Percentiles rank a stretch among this genome's conserved stretches.
phyloP scores from a whole-genome alignment of 1,140 invertebrate genomes.

The Ostrea edulis region DNA sequence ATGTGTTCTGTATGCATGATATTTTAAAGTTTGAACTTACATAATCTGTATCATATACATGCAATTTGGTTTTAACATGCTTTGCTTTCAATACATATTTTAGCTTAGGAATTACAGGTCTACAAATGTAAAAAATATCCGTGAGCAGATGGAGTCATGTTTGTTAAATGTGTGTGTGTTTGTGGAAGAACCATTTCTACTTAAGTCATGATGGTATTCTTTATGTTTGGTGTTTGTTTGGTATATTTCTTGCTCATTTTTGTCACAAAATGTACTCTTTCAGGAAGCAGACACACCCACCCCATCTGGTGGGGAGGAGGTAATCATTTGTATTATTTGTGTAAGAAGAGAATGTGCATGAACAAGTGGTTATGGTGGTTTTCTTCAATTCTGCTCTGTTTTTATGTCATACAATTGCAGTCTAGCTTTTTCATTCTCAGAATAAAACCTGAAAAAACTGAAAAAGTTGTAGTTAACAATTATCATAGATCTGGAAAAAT shows the following conservation, averaged over 20 bases:
- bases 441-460: not conserved
- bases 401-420: not conserved
- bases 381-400: slow-evolving; percentile 16
- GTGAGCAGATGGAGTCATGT: not conserved
- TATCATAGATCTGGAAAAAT: not conserved
- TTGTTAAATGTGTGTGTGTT: not conserved
- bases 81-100: slow-evolving; percentile 20
- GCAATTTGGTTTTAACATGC: not conserved
- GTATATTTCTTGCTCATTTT: not conserved
- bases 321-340: not conserved
- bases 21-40: not conserved
- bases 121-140: not conserved
- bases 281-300: slow-evolving; percentile 23
- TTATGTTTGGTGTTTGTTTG: not conserved
- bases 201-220: not conserved
- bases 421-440: not conserved
- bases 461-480: not conserved
- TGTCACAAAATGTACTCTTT: slow-evolving; percentile 3
- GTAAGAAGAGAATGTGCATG: not conserved
- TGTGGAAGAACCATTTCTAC: not conserved
- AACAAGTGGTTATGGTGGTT: slow-evolving; percentile 23
- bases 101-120: slow-evolving; percentile 2
- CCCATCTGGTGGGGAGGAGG: slow-evolving; percentile 9
- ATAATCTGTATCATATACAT: not conserved
- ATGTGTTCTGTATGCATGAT: not conserved